Evolutionary conservation across 2,888 invertebrate species (phyloP), one percentile per base, ranked within the genome.

Genomic region (Leptinotarsa peninsularis): DNA sequence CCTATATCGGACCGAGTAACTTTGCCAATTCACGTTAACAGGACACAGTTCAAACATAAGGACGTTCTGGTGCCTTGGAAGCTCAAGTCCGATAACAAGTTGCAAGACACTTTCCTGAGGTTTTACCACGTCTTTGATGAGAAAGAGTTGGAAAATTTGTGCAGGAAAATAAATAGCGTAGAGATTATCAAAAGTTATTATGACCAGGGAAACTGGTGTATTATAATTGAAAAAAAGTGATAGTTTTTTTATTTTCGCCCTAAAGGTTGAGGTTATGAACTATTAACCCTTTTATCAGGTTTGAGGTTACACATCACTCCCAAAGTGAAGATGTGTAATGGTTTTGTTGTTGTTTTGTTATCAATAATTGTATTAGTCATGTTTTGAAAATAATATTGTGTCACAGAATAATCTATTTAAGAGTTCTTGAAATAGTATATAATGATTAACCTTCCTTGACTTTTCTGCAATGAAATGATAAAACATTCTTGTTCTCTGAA

Each of bases 61-160:
- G 99, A 99, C 88, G 88, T 99, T 76, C 90, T 99, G 50, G 99
- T 99, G 0, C 99, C 99, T 0, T 99, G 99, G 99, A 96, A 96
- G 85, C 88, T 94, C 58, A 94, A 93, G 75, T 86, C 85, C n/a
- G 84, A 88, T 33, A 88, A 89, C 75, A 87, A 88, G 1, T 81
- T 86, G 71, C 88, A 89, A 1, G 89, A 88, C n/a, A 91, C 92
- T 4, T 93, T 94, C 85, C 90, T 97, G 69, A 90, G 98, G 77
- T 99, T 93, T 87, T 99, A 99, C 88, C 98, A 99, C 85, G 96
- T 98, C 3, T 99, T 98, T 86, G 93, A 94, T 81, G 93, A 95
- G 81, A 92, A 92, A 0, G 98, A 98, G 89, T 87, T 98, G 54
- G 92, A 94, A 81, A 81, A 88, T 2, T 87, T 98, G 60, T 94